Percentiles rank a stretch among this genome's conserved stretches.
Evolutionary conservation across 35 echinoderm and acorn worm genomes (phyloP).

Genomic region (Holothuria glaberrima): DNA sequence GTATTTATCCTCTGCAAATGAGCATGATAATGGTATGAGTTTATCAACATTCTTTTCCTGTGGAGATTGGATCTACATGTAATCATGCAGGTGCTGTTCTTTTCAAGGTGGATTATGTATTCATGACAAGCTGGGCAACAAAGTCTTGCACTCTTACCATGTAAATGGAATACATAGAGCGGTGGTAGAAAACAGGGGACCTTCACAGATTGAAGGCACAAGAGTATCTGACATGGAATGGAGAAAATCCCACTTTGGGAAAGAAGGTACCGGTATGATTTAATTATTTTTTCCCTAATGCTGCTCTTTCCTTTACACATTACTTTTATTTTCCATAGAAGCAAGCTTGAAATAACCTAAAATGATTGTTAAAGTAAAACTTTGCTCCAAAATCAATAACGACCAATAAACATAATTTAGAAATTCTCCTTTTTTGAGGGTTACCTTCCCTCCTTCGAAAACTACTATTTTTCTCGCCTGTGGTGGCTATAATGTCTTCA

Average conservation of each 20-base stretch:
- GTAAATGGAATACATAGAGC: slow-evolving; percentile 1
- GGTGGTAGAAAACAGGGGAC: neutral
- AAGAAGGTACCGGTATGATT: neutral
- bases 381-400: neutral
- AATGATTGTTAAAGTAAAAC: neutral
- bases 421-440: neutral
- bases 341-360: neutral
- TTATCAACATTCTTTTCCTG: neutral
- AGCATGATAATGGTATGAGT: neutral
- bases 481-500: too few species aligned
- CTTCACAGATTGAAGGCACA: slow-evolving; percentile 11
- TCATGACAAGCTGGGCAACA: slow-evolving; percentile 5
- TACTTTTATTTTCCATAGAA: neutral
- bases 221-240: slow-evolving; percentile 19
- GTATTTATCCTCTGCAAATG: neutral
- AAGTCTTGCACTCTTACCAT: neutral
- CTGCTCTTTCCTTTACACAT: neutral
- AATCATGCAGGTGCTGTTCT: neutral
- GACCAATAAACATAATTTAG: neutral
- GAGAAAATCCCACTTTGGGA: neutral
- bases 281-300: neutral
- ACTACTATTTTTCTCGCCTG: too few species aligned
- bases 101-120: neutral
- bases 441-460: neutral
- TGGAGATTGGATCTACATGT: neutral